Base-by-base conservation (phyloP, 1,140 invertebrate genomes). In the Sitodiplosis mosellana region DNA sequence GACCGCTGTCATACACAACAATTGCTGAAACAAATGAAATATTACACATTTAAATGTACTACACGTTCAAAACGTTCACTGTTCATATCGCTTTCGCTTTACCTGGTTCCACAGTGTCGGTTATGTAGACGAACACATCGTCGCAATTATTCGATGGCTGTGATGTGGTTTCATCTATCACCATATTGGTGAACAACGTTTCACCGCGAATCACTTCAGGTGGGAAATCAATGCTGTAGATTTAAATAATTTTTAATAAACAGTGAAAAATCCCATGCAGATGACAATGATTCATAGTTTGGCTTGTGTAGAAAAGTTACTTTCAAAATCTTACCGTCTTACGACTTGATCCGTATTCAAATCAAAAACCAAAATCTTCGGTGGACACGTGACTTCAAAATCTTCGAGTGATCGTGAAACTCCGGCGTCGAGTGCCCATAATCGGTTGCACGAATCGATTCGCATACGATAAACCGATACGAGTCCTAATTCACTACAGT, bases 321-420 rank as follows among this genome's bases (percentile, higher is more conserved):
- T 19, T 19, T 43, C 12, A 38, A 38, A 38, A 34, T 34, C 33
- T 19, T 44, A 72, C 69, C 48, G 70, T 27, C 75, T 67, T 46
- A 83, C 71, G 22, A 81, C 59, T 38, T 71, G 69, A 59, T 82
- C 75, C 0, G 77, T 83, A 18, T 71, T 69, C 55, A 85, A 65
- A 57, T 88, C 83, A 49, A 87, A 83, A 14, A 87, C 74, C 14
- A 87, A 66, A 18, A 87, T 69, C 65, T 87, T 87, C 0, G 85
- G 85, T 0, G 78, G 77, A 57, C 85, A 88, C 14, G 78, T 74
- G 6, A 76, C 68, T 14, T 70, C 72, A 64, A 80, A 86, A 54
- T 84, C 77, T 47, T 83, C 81, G 14, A 87, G 58, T 0, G 80
- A 83, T 10, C 79, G 80, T 47, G 77, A 72, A 0, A 87, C 69